Evolutionary conservation across 1,140 invertebrate species (phyloP), one percentile per base, ranked within the genome.

Genomic region (Ephestia elutella): DNA sequence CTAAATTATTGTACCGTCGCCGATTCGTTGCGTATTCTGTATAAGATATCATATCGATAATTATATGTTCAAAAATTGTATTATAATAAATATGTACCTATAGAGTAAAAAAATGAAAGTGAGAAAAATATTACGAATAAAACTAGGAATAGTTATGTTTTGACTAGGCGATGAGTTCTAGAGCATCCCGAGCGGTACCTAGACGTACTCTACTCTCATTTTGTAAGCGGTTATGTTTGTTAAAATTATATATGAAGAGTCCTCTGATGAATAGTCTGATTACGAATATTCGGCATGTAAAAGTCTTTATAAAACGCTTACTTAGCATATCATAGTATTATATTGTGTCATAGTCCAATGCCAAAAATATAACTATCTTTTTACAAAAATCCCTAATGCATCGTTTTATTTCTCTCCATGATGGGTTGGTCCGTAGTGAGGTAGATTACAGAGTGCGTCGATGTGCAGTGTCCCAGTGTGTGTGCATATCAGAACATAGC

Each of bases 331-430:
- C 86, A 88, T 88, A 88, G 86, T 88, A 88, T 88, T 86, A 88
- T 88, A 88, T 88, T 88, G 86, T 88, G 86, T 88, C 86, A 88
- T 88, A 88, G 83, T 88, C 86, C 83, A 86, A 88, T 88, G 86
- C 86, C 86, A 88, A 88, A 88, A 88, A 88, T 88, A 88, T 88
- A 88, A 88, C 85, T 88, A 88, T 87, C 86, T 88, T 88, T 88
- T 88, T 88, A 86, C 81, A 86, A 88, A 88, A 88, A 88, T 86
- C 80, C 84, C 70, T 78, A 84, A 78, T 69, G 65, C 68, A 78
- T 86, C 72, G 83, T 86, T 88, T 88, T 84, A 88, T 86, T 88
- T 86, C 73, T 60, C 74, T 75, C 66, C 67, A 71, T 55, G 55
- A 70, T 54, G 54, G 62, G 48, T 56, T 38, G 60, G 48, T 56